Base-by-base conservation (phyloP, 2,113 vertebrate species). In the Dipodomys ordii region DNA sequence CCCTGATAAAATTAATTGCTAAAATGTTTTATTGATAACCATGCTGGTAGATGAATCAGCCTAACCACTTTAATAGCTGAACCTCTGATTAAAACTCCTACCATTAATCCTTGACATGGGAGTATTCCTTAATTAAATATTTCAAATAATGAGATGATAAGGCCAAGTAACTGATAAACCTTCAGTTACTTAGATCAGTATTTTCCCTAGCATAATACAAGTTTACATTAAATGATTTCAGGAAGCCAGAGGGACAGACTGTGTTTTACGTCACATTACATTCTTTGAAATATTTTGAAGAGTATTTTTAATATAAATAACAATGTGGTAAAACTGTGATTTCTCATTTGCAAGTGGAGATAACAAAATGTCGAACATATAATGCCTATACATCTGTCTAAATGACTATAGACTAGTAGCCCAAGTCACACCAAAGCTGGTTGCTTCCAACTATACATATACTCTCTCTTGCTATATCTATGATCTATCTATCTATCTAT, bases 11-110 rank as follows among this genome's bases (percentile, higher is more conserved):
- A 96, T 95, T 96, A 95, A 94, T 95, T 90, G 69, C 73, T 64
- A 87, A 96, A 93, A 92, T 94, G 64, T 95, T 96, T 96, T 94
- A 96, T 94, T 96, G 95, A 96, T 96, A 94, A 87, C 44, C 16
- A 72, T 73, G 44, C 7, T 25, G 80, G 81, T 68, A 95, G 91
- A 95, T 95, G 84, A 96, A 96, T 96, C 91, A 90, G 64, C 44
- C 60, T 93, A 89, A 84, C 49, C 60, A 87, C 35, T 80, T 93
- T 95, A 94, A 94, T 90, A 93, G n/a, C 78, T 85, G 93, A 96
- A 87, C 80, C 32, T 83, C 69, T 96, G 90, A 95, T 96, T 97
- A 96, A 94, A 95, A 88, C 53, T 90, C 46, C 28, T 85, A 83
- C 79, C 95, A 95, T 96, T 44, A 95, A 93, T 93, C 82, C 39